phyloP scores from a whole-genome alignment of 2,113 vertebrate species.

The Chitala chitala region DNA sequence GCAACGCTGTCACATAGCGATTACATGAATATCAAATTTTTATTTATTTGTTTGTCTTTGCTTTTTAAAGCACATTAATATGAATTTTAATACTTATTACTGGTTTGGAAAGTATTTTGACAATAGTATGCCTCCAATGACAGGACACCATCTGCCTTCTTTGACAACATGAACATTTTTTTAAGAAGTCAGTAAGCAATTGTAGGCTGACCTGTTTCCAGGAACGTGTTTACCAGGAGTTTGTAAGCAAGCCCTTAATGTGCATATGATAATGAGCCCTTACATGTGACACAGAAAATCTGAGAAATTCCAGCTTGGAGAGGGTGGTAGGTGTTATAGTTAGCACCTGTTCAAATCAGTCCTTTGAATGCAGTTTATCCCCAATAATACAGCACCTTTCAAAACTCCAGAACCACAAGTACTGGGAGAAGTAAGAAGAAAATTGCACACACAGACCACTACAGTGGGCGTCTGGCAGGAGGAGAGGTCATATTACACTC shows the following conservation, averaged over 20 bases:
- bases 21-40: neutral
- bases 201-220: no score
- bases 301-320: slow-evolving; percentile 18
- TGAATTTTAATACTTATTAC: no score
- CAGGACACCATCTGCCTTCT: no score
- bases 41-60: no score
- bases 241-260: neutral
- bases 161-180: no score
- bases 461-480: neutral
- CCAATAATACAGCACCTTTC: slow-evolving; percentile 57
- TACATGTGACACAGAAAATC: neutral
- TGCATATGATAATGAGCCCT: slow-evolving; percentile 28
- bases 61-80: no score
- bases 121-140: no score
- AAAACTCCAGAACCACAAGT: slow-evolving; percentile 44
- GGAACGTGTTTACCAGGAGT: no score
- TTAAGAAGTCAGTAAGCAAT: no score
- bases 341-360: slow-evolving; percentile 45
- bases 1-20: neutral
- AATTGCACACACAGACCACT: slow-evolving; percentile 29
- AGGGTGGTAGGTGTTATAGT: slow-evolving; percentile 40
- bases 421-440: slow-evolving; percentile 31
- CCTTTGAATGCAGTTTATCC: slow-evolving; percentile 62
- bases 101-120: no score
- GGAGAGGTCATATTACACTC: neutral